Evolutionary conservation across 2,113 vertebrate genomes (phyloP).

Genomic region (Elephantulus edwardii): DNA sequence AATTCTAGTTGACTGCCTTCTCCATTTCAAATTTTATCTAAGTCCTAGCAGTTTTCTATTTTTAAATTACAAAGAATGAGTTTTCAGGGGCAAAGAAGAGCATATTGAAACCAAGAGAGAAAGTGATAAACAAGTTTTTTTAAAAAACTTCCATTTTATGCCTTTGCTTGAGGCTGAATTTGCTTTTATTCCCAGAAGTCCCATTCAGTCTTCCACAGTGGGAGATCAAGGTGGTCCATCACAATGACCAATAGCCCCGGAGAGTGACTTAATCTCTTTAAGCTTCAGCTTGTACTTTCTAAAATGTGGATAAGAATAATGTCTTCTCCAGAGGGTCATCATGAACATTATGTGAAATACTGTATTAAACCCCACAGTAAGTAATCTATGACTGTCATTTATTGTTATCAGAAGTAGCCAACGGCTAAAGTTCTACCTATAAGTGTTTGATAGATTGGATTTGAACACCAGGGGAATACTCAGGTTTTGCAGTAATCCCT

Average conservation of each 20-base stretch:
- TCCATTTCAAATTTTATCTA: constrained; percentile 2
- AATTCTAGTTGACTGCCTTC: background rate
- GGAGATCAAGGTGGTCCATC: background rate
- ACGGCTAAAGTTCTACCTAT: background rate
- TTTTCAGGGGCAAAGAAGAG: constrained; percentile 2
- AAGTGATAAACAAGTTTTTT: background rate
- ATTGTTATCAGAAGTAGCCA: background rate
- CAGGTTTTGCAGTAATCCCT: background rate
- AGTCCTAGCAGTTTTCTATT: constrained; percentile 13
- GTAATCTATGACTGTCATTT: background rate
- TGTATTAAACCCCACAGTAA: background rate
- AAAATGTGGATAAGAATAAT: background rate
- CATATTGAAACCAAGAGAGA: constrained; percentile 30
- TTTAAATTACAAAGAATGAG: background rate
- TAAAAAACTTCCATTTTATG: constrained; percentile 11
- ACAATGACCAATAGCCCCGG: background rate
- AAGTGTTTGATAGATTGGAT: constrained; percentile 5
- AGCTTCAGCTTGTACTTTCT: background rate
- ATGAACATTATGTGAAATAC: background rate
- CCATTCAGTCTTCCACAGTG: background rate
- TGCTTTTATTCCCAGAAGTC: constrained; percentile 14
- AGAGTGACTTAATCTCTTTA: background rate
- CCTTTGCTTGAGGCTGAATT: background rate
- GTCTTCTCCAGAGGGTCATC: background rate
- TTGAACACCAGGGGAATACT: constrained; percentile 8